Evolutionary conservation across 1,140 invertebrate species (phyloP).

Genomic region (Battus philenor): DNA sequence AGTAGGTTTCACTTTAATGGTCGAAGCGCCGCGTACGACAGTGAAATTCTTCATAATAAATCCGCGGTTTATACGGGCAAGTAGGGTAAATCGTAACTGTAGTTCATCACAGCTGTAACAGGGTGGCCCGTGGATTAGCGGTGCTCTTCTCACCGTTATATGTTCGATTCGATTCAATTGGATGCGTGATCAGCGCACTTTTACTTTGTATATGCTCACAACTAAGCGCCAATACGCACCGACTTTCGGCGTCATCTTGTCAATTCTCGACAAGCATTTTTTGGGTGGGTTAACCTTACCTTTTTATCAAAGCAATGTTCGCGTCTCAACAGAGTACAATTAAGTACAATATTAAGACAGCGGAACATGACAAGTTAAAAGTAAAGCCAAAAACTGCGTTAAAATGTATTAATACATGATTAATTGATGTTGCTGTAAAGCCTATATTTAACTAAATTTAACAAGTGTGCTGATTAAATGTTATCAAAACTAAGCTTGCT

Average conservation of each 20-base stretch:
- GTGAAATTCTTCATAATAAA: constrained; percentile 18
- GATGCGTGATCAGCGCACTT: constrained; percentile 16
- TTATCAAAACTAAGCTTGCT: too few species aligned
- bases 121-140: constrained; percentile 27
- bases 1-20: constrained; percentile 20
- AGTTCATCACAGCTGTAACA: constrained; percentile 19
- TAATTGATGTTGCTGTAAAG: too few species aligned
- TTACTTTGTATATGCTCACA: constrained; percentile 15
- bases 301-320: too few species aligned
- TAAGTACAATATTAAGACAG: too few species aligned
- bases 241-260: constrained; percentile 4
- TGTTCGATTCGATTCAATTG: constrained; percentile 34
- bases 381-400: too few species aligned
- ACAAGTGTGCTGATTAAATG: too few species aligned
- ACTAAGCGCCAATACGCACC: not conserved
- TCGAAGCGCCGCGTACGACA: constrained; percentile 15
- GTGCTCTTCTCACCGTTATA: constrained; percentile 30
- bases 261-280: too few species aligned
- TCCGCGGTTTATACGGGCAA: constrained; percentile 24
- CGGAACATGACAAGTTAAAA: too few species aligned
- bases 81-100: constrained; percentile 37
- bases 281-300: too few species aligned
- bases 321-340: too few species aligned
- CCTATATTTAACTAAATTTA: too few species aligned
- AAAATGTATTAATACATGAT: too few species aligned